A percentile compares a stretch with the other conserved stretches of the same genome.
Evolutionary conservation across 2,797 vertebrate species (phyloP).

Genomic region (Ctenopoma kingsleyae): DNA sequence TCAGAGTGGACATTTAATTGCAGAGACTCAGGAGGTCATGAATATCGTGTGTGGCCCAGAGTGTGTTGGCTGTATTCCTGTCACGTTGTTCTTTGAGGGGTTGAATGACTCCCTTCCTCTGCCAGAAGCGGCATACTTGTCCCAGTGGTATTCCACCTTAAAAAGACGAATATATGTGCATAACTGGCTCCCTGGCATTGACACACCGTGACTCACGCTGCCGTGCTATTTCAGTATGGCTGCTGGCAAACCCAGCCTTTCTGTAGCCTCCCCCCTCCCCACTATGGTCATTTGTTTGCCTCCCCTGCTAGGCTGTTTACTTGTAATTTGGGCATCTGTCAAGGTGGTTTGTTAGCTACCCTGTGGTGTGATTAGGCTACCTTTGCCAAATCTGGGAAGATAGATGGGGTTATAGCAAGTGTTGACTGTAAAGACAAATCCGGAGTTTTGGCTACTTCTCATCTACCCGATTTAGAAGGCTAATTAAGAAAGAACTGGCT

Average conservation of each 20-base stretch:
- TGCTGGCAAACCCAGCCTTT: slow-evolving; percentile 54
- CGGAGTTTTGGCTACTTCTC: slow-evolving; percentile 53
- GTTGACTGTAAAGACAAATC: slow-evolving; percentile 59
- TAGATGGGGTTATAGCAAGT: slow-evolving; percentile 61
- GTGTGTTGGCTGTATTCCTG: slow-evolving; percentile 42
- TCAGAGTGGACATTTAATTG: slow-evolving; percentile 55
- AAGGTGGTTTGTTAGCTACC: slow-evolving; percentile 75
- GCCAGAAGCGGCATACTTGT: slow-evolving; percentile 63
- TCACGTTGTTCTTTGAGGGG: slow-evolving; percentile 58
- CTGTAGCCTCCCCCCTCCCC: slow-evolving; percentile 47
- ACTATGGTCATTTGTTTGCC: slow-evolving; percentile 73
- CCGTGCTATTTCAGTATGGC: slow-evolving; percentile 66
- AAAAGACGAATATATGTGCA: slow-evolving; percentile 72
- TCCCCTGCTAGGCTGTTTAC: slow-evolving; percentile 73
- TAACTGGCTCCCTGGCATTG: slow-evolving; percentile 74
- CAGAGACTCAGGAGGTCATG: slow-evolving; percentile 41
- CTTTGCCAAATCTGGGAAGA: slow-evolving; percentile 75
- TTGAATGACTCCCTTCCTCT: slow-evolving; percentile 65
- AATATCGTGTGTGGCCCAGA: slow-evolving; percentile 23
- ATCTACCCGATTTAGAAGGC: slow-evolving; percentile 39
- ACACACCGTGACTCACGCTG: slow-evolving; percentile 73
- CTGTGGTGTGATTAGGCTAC: slow-evolving; percentile 69
- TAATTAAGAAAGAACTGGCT: slow-evolving; percentile 61
- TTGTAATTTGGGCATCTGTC: slow-evolving; percentile 84
- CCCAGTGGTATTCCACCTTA: slow-evolving; percentile 70